Percentiles rank a stretch among this genome's conserved stretches.
Conservation (phyloP, 1,140 invertebrate genomes). For the Oscheius sp. region DNA sequence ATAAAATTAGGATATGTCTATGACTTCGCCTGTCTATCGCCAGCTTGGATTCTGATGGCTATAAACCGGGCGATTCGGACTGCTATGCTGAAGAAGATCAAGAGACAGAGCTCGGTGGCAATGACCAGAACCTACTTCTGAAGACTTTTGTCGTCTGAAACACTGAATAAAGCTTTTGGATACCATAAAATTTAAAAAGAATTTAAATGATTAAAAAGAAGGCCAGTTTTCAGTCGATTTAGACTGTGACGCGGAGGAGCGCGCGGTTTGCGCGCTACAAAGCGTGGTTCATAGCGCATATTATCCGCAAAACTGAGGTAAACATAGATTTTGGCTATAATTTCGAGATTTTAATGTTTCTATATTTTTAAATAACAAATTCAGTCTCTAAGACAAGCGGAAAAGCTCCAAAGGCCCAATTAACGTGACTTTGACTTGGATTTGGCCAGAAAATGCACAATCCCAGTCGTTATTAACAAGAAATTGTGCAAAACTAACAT, state of each 20-base stretch:
- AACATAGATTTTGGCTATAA: no score
- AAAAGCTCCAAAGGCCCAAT: no score
- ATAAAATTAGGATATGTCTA: neutral
- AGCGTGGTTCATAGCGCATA: no score
- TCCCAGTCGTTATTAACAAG: no score
- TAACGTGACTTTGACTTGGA: no score
- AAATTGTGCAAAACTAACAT: no score
- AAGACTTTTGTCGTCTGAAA: neutral
- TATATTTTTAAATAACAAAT: no score
- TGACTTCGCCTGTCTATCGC: neutral
- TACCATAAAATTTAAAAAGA: neutral
- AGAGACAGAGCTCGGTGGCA: neutral
- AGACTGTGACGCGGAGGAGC: constrained; percentile 47
- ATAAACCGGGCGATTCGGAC: neutral
- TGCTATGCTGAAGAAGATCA: neutral
- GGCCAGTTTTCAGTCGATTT: constrained; percentile 32
- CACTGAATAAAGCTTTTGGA: neutral
- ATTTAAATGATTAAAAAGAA: neutral
- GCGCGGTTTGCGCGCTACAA: neutral
- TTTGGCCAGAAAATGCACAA: no score
- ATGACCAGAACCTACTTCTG: neutral
- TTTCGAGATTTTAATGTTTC: no score
- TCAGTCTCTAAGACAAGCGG: no score
- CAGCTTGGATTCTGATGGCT: neutral
- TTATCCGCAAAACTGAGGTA: no score